These are phyloP conservation scores for Aricia artaxerxes DNA, from an alignment of 2,888 invertebrate species.

Conservation along the genomic window DNA sequence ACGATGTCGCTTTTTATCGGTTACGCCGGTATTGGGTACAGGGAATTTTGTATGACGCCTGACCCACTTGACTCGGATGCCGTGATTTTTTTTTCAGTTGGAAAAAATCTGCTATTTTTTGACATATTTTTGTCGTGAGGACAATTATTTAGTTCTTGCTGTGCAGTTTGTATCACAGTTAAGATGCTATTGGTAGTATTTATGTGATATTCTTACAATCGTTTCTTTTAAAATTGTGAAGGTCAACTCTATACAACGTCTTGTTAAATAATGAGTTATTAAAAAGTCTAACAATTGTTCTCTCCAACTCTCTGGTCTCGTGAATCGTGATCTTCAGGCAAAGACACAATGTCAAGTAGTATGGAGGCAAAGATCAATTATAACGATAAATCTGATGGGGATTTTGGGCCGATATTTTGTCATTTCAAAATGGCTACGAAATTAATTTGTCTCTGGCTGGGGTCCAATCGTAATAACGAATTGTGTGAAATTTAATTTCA, in stretches of 20 bases:
- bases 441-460: conserved; percentile 27
- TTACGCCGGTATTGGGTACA: background rate
- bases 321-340: background rate
- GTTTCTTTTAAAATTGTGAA: too few relatives aligned
- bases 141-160: background rate
- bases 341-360: background rate
- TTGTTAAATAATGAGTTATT: background rate
- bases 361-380: background rate
- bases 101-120: background rate
- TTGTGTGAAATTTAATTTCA: conserved; percentile 26
- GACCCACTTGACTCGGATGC: background rate
- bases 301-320: background rate
- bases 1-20: background rate
- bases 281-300: background rate
- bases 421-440: conserved; percentile 22
- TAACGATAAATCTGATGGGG: conserved; percentile 10
- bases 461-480: conserved; percentile 22
- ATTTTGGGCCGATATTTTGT: background rate
- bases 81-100: background rate
- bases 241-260: background rate
- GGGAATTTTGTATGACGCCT: background rate
- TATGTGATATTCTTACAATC: background rate
- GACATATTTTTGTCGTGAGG: background rate
- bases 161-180: background rate
- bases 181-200: background rate